Percentiles rank a stretch among this genome's conserved stretches.
phyloP scores from a whole-genome alignment of 2,113 vertebrate species.

The Tenrec ecaudatus region DNA sequence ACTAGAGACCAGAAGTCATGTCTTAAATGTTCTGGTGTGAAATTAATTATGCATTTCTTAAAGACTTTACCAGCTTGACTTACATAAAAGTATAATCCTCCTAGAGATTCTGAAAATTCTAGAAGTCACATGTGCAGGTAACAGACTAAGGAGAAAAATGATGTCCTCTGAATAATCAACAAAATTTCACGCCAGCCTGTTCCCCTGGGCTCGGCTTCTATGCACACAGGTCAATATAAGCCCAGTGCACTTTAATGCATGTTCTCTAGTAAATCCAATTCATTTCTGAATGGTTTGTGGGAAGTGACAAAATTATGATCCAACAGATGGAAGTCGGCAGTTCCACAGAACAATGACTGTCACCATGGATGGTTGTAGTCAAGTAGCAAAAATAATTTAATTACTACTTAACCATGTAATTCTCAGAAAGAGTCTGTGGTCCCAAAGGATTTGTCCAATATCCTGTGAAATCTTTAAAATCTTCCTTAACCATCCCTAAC shows the following conservation, averaged over 20 bases:
- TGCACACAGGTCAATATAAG: not conserved
- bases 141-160: conserved; percentile 20
- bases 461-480: conserved; percentile 52
- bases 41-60: conserved; percentile 62
- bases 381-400: conserved; percentile 49
- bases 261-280: conserved; percentile 9
- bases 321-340: conserved; percentile 54
- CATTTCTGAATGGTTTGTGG: conserved; percentile 50
- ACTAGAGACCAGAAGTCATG: conserved; percentile 42
- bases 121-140: conserved; percentile 29
- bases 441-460: not conserved
- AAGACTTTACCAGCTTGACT: conserved; percentile 53
- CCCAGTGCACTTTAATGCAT: conserved; percentile 39
- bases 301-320: conserved; percentile 61
- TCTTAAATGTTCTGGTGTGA: conserved; percentile 51
- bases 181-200: not conserved
- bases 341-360: conserved; percentile 27
- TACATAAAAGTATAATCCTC: conserved; percentile 63
- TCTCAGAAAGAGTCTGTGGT: conserved; percentile 51
- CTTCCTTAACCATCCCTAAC: conserved; percentile 4
- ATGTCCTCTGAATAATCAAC: not conserved
- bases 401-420: conserved; percentile 58
- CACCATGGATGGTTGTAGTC: not conserved
- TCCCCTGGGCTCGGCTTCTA: conserved; percentile 39
- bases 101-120: conserved; percentile 51